These are phyloP conservation scores for Tangara arthus DNA, from an alignment of 2,797 vertebrate species.

Conservation along the genomic window DNA sequence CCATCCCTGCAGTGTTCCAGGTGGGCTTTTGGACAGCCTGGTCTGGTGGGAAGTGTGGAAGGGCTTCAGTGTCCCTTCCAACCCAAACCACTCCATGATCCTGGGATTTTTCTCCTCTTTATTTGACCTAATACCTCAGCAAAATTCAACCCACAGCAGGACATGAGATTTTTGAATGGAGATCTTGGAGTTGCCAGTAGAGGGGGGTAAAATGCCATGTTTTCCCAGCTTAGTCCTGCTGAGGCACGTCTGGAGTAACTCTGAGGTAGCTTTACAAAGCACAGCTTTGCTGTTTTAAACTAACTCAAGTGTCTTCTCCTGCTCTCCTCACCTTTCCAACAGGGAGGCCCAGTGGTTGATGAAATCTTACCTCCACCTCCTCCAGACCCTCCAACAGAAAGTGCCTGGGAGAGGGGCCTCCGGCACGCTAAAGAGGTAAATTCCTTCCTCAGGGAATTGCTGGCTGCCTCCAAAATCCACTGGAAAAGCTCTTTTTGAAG, in stretches of 20 bases:
- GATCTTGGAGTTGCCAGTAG: not conserved
- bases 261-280: not conserved
- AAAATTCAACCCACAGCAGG: rapidly evolving
- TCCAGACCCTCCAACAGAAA: conserved; percentile 93
- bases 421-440: conserved; percentile 95
- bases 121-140: not conserved
- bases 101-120: not conserved
- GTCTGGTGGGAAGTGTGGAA: not conserved
- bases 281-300: not conserved
- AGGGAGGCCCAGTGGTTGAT: conserved; percentile 85
- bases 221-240: not conserved
- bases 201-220: not conserved
- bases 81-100: not conserved
- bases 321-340: not conserved
- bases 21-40: not conserved
- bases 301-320: not conserved
- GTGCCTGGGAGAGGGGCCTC: conserved; percentile 96
- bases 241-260: not conserved
- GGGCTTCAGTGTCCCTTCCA: not conserved
- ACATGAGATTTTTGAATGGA: not conserved
- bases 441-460: not conserved
- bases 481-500: not conserved
- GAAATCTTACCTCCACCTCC: conserved; percentile 92
- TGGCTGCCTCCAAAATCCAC: not conserved
- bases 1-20: not conserved